phyloP scores from a whole-genome alignment of 2,888 invertebrate genomes.

The Syrphus vitripennis region DNA sequence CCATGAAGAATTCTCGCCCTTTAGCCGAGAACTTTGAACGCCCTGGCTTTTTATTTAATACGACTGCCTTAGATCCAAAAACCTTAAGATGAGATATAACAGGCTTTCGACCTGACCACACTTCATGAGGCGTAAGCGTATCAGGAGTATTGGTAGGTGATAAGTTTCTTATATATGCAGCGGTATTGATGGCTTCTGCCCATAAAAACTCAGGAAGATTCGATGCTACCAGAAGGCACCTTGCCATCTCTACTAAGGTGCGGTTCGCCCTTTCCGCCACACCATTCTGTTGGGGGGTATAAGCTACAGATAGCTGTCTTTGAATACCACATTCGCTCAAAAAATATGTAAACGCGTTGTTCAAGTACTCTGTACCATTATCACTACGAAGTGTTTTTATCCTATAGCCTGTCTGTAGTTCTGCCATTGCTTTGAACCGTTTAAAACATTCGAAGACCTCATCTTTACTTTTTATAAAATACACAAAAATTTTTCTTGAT shows the following conservation, averaged over 20 bases:
- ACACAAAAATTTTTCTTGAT: conserved; percentile 22
- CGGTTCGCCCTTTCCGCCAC: conserved; percentile 73
- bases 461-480: conserved; percentile 49
- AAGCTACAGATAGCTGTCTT: conserved; percentile 60
- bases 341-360: conserved; percentile 44
- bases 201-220: conserved; percentile 72
- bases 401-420: conserved; percentile 64
- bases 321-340: conserved; percentile 70
- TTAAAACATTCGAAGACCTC: conserved; percentile 45
- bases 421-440: conserved; percentile 34
- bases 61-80: conserved; percentile 31
- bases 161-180: conserved; percentile 53
- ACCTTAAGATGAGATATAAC: conserved; percentile 10
- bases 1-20: conserved; percentile 24
- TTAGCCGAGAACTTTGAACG: conserved; percentile 30
- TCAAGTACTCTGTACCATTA: conserved; percentile 72
- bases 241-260: conserved; percentile 72
- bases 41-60: conserved; percentile 11
- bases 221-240: conserved; percentile 73
- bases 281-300: conserved; percentile 73
- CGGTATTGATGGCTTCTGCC: conserved; percentile 74
- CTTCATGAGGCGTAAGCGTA: conserved; percentile 21
- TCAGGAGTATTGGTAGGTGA: conserved; percentile 14
- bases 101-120: conserved; percentile 26
- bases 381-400: conserved; percentile 72